Base-by-base conservation (phyloP, 1,140 invertebrate species). In the Adelges cooleyi region DNA sequence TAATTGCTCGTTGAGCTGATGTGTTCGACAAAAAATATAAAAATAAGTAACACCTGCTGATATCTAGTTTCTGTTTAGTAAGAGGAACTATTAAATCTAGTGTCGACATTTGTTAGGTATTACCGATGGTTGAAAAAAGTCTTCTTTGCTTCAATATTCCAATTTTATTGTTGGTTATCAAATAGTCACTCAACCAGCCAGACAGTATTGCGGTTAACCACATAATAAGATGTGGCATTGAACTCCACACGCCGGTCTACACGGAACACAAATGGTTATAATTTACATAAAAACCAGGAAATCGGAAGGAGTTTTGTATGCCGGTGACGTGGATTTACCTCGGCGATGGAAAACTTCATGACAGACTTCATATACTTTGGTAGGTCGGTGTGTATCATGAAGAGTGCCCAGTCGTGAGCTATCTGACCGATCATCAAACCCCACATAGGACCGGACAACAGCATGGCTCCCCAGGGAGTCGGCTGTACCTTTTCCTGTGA, bases 351-450 rank as follows among this genome's bases (percentile, higher is more conserved):
- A 71, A 83, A 85, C 69, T 82, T 77, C 3, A 87, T 74, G n/a
- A 85, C 79, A 70, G 79, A 77, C 54, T 80, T 80, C 76, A 87
- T 80, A 72, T 84, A 87, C 25, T 81, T 83, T 0, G 85, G 86
- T 13, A 87, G 73, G 68, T 82, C 80, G n/a, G 81, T 83, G 13
- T 86, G 74, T 68, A 86, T 77, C 22, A 90, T 95, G 72, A 95
- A 95, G 74, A 93, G 91, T 29, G 89, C 90, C 91, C 92, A 96
- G 75, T 95, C 91, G 75, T 94, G 89, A 18, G 89, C 89, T 71
- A 92, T 80, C 71, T 84, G 85, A 25, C 81, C 82, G 27, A 81
- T 76, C 33, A 80, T 74, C 10, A 80, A 69, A 4, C 83, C 83
- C 83, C 83, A 86, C 2, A 88, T 77, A 8, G 86, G 82, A 5